phyloP scores from a whole-genome alignment of 1,140 invertebrate species.

The Cylas formicarius region DNA sequence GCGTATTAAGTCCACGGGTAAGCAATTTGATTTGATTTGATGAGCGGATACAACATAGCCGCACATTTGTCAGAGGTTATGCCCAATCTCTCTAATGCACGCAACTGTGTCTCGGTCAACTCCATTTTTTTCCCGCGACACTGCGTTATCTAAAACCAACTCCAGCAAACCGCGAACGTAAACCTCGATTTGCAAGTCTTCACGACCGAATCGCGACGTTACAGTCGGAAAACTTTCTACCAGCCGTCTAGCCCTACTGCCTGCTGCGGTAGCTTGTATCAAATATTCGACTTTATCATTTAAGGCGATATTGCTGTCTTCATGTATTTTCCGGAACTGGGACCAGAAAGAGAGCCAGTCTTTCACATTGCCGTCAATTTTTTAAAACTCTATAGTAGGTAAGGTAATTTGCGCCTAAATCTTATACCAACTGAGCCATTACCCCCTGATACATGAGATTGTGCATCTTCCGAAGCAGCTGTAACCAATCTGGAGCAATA shows the following conservation, averaged over 20 bases:
- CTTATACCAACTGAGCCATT: not conserved
- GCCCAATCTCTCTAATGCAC: conserved; percentile 37
- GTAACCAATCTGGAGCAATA: too few relatives aligned
- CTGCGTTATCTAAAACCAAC: too few relatives aligned
- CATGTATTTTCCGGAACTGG: conserved; percentile 7
- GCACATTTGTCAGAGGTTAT: conserved; percentile 37
- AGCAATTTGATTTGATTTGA: conserved; percentile 38
- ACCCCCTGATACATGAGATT: too few relatives aligned
- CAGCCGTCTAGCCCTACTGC: conserved; percentile 3
- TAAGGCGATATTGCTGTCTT: not conserved
- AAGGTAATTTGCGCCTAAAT: conserved; percentile 7
- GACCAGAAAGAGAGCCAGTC: conserved; percentile 8
- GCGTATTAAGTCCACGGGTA: conserved; percentile 33
- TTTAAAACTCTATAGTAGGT: conserved; percentile 5
- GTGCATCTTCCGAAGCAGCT: too few relatives aligned
- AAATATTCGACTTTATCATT: conserved; percentile 8
- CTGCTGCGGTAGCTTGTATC: conserved; percentile 2
- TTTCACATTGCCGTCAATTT: conserved; percentile 4
- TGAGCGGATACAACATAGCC: conserved; percentile 37
- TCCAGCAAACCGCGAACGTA: too few relatives aligned
- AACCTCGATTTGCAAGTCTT: too few relatives aligned
- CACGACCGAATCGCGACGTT: not conserved
- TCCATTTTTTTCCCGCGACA: too few relatives aligned
- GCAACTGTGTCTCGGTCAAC: conserved; percentile 28
- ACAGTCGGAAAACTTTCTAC: conserved; percentile 7